phyloP scores from a whole-genome alignment of 2,113 vertebrate genomes.

The Damaliscus lunatus region DNA sequence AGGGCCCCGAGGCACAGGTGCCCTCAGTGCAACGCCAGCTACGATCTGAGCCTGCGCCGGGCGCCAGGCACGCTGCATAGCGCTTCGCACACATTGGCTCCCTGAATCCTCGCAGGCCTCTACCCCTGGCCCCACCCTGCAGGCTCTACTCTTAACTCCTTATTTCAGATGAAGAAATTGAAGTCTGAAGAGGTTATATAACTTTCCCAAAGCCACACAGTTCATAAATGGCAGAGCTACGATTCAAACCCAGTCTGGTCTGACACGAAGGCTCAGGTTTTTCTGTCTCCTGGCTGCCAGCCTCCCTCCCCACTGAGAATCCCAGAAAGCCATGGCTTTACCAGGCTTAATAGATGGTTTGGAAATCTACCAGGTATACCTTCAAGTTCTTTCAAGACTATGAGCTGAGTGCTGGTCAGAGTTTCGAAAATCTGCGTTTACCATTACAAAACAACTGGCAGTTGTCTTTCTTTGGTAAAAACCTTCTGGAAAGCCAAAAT shows the following conservation, averaged over 20 bases:
- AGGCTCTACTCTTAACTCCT: not conserved
- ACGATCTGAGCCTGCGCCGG: fast-evolving
- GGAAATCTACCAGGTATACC: not conserved
- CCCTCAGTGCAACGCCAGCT: fast-evolving
- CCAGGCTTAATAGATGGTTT: not conserved
- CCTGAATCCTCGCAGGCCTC: not conserved
- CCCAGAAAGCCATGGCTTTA: not conserved
- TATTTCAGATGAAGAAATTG: not conserved
- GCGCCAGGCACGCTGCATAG: not conserved
- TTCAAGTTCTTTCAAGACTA: not conserved
- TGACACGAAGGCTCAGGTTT: not conserved
- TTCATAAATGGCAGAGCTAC: not conserved
- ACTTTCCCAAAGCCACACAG: not conserved
- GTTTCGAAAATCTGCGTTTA: not conserved
- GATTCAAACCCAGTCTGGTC: not conserved
- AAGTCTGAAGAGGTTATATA: not conserved
- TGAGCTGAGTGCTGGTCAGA: not conserved
- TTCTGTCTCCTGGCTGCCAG: not conserved
- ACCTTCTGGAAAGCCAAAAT: slow-evolving; percentile 15
- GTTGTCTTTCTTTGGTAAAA: slow-evolving; percentile 20
- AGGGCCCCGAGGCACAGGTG: fast-evolving
- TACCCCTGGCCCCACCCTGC: not conserved
- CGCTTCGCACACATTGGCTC: not conserved
- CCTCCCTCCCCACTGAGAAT: not conserved
- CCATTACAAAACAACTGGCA: not conserved